phyloP scores from a whole-genome alignment of 1,140 invertebrate species.

The Brachionus plicatilis region DNA sequence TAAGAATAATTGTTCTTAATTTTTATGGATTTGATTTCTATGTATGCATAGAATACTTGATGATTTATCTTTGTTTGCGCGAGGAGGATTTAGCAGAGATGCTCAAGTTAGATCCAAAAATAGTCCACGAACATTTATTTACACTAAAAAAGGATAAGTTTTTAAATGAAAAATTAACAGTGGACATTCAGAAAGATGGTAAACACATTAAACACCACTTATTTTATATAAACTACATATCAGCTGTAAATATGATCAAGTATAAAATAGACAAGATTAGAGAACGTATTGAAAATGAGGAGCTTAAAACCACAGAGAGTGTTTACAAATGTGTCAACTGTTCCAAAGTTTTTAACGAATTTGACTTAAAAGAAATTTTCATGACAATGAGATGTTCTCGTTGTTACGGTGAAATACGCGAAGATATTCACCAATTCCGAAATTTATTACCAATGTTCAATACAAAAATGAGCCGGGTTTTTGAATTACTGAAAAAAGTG shows the following conservation, averaged over 20 bases:
- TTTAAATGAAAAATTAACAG: constrained; percentile 7
- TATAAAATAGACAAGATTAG: constrained; percentile 27
- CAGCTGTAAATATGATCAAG: constrained; percentile 15
- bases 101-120: constrained; percentile 7
- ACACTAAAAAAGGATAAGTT: constrained; percentile 15
- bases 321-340: not conserved
- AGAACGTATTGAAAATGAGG: not conserved
- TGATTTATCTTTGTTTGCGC: not conserved
- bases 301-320: not conserved
- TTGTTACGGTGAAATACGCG: not conserved
- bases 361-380: constrained; percentile 23
- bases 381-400: constrained; percentile 16
- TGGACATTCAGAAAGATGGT: not conserved
- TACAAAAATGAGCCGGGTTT: not conserved
- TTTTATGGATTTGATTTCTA: constrained; percentile 22
- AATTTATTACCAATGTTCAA: constrained; percentile 21
- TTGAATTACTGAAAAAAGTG: constrained; percentile 3
- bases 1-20: not conserved
- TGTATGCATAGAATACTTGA: constrained; percentile 5
- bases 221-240: not conserved
- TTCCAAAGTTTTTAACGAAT: not conserved
- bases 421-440: not conserved
- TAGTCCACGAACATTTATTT: not conserved
- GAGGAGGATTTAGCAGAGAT: constrained; percentile 18
- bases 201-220: not conserved